A percentile compares a stretch with the other conserved stretches of the same genome.
These are phyloP conservation scores for Oostethus manadensis DNA, from an alignment of 2,113 vertebrate species.

Conservation along the genomic window DNA sequence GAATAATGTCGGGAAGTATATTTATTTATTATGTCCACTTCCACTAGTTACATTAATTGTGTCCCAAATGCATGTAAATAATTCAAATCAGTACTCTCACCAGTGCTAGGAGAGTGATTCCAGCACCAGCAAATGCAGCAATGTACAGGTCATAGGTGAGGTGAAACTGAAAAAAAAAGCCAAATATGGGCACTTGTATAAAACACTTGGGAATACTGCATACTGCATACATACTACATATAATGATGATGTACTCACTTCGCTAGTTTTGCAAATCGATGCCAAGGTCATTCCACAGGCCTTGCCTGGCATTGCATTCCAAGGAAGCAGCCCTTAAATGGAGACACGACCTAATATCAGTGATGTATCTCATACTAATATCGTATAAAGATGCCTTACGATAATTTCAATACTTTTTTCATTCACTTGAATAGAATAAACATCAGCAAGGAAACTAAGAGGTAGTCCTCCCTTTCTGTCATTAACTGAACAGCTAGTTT, in stretches of 20 bases:
- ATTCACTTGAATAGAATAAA: constrained; percentile 7
- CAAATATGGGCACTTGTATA: constrained; percentile 10
- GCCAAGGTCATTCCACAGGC: constrained; percentile 89
- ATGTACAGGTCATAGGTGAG: constrained; percentile 95
- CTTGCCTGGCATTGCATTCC: constrained; percentile 91
- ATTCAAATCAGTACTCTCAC: constrained; percentile 73
- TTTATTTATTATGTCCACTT: background rate
- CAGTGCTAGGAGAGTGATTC: constrained; percentile 88
- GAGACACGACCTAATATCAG: constrained; percentile 30
- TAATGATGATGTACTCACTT: constrained; percentile 77
- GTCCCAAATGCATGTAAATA: constrained; percentile 1
- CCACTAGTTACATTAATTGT: background rate
- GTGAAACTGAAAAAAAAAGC: constrained; percentile 79
- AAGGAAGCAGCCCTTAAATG: constrained; percentile 85
- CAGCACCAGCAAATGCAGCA: constrained; percentile 89
- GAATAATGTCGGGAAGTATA: no score
- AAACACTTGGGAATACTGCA: background rate
- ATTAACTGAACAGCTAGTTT: constrained; percentile 26
- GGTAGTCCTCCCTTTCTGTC: constrained; percentile 21
- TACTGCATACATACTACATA: constrained; percentile 11
- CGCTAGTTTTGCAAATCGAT: constrained; percentile 89
- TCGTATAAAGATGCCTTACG: constrained; percentile 32
- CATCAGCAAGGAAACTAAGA: constrained; percentile 8
- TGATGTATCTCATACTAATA: constrained; percentile 2
- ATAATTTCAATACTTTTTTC: background rate